phyloP scores from a whole-genome alignment of 2,113 vertebrate genomes.

The Saguinus midas region DNA sequence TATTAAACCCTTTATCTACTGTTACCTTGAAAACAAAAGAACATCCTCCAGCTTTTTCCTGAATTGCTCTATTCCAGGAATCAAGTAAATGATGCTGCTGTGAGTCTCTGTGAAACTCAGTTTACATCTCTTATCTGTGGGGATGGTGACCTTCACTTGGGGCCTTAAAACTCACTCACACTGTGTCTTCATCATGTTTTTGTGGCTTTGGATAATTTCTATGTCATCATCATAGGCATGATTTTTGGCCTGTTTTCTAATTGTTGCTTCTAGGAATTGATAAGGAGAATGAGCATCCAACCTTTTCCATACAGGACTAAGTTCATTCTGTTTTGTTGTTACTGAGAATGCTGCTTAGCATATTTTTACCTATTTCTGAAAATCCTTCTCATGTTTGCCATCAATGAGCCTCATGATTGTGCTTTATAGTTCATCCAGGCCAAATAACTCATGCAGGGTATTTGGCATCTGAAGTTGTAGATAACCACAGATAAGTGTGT shows the following conservation, averaged over 20 bases:
- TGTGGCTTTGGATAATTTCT: neutral
- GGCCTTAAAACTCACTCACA: neutral
- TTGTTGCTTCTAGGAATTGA: neutral
- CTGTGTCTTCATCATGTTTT: neutral
- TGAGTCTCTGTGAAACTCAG: neutral
- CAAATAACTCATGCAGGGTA: neutral
- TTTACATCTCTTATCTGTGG: neutral
- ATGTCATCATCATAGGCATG: fast-evolving
- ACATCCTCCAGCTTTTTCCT: neutral
- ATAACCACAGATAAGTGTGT: slow-evolving; percentile 25
- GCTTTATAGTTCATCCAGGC: neutral
- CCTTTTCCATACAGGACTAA: neutral
- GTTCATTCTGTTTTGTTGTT: neutral
- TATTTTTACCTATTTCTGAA: neutral
- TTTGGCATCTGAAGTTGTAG: slow-evolving; percentile 46
- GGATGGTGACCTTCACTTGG: neutral
- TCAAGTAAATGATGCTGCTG: neutral
- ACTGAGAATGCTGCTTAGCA: neutral
- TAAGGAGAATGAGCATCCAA: neutral
- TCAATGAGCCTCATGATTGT: neutral
- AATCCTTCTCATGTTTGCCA: neutral
- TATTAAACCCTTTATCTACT: neutral
- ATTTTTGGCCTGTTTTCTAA: neutral
- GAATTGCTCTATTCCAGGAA: neutral
- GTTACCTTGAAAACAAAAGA: slow-evolving; percentile 26